Percentiles rank a stretch among this genome's conserved stretches.
Conservation (phyloP, 1,140 invertebrate genomes). For the Rhagoletis zephyria region DNA sequence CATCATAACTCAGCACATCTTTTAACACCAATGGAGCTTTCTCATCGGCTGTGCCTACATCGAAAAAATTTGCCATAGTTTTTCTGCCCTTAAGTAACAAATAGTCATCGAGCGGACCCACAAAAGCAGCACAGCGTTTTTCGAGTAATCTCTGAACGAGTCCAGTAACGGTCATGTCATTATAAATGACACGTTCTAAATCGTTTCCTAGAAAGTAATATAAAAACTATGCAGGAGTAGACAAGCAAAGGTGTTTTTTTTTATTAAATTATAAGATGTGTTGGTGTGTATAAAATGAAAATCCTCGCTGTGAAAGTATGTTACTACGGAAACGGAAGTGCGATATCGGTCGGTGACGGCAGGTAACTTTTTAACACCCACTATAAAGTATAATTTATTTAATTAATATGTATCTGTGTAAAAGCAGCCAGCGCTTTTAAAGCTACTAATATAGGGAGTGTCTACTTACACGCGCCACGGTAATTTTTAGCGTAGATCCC, state of each 20-base stretch:
- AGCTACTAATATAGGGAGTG: no score
- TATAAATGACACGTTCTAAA: slow-evolving; percentile 58
- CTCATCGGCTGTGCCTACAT: slow-evolving; percentile 71
- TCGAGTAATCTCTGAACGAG: slow-evolving; percentile 75
- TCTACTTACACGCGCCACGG: no score
- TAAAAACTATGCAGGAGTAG: neutral
- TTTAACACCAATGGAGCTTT: neutral
- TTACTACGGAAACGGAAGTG: no score
- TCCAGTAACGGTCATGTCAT: slow-evolving; percentile 66
- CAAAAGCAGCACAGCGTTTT: slow-evolving; percentile 75
- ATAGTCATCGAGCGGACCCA: slow-evolving; percentile 72
- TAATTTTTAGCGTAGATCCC: no score
- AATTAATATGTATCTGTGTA: no score
- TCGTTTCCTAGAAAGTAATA: slow-evolving; percentile 20
- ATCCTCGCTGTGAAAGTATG: no score
- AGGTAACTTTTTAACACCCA: no score
- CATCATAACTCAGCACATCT: slow-evolving; percentile 57
- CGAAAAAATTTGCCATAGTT: slow-evolving; percentile 74
- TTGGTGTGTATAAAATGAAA: no score
- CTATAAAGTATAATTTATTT: no score
- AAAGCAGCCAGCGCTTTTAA: no score
- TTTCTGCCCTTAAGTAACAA: slow-evolving; percentile 71
- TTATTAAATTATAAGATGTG: neutral
- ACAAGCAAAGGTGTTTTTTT: neutral
- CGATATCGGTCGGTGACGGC: no score